Conservation (phyloP, 2,113 vertebrate species). For the Lates calcarifer region DNA sequence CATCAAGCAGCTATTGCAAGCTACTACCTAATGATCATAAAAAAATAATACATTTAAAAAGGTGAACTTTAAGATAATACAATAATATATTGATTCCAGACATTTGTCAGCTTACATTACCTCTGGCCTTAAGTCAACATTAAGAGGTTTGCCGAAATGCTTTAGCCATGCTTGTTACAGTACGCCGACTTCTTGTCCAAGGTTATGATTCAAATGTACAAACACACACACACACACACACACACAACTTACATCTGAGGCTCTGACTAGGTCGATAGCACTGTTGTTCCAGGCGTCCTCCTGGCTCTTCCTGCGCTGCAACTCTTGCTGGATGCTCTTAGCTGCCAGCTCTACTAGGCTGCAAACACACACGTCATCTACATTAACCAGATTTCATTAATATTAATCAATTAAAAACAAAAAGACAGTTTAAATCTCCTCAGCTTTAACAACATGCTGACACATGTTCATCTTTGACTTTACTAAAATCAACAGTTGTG, state of each 20-base stretch:
- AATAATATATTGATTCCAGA: too few relatives aligned
- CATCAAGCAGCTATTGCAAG: background rate
- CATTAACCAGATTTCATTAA: background rate
- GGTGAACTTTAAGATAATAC: too few relatives aligned
- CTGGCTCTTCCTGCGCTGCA: slow-evolving; percentile 87
- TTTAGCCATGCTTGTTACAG: background rate
- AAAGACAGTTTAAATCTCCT: background rate
- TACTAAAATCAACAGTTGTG: too few relatives aligned
- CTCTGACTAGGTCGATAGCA: slow-evolving; percentile 93
- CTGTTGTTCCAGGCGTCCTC: slow-evolving; percentile 97
- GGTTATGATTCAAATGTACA: too few relatives aligned
- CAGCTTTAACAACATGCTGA: slow-evolving; percentile 1
- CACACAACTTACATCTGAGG: slow-evolving; percentile 89
- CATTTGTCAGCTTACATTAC: too few relatives aligned
- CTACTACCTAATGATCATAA: too few relatives aligned
- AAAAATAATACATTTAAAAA: too few relatives aligned
- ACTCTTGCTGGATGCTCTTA: slow-evolving; percentile 90
- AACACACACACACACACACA: background rate
- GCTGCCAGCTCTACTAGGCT: slow-evolving; percentile 93
- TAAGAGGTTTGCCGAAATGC: background rate
- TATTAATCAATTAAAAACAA: background rate
- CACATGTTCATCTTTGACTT: background rate
- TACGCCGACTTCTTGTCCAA: background rate
- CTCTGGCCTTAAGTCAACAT: background rate
- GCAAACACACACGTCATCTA: slow-evolving; percentile 31